Base-by-base conservation (phyloP, 2,797 vertebrate genomes). In the Semotilus atromaculatus region DNA sequence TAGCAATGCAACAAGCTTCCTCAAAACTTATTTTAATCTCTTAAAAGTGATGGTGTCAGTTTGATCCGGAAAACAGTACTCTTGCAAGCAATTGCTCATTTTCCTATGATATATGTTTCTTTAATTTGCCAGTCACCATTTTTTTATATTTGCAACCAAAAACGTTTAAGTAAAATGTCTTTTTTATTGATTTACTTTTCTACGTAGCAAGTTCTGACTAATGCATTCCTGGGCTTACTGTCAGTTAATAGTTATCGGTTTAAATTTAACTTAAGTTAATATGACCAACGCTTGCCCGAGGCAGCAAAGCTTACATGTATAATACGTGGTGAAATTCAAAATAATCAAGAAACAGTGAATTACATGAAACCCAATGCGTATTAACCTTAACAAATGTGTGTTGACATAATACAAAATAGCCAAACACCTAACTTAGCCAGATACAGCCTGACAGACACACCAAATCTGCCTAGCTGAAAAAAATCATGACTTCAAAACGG, bases 401-500 rank as follows among this genome's bases (percentile, higher is more conserved):
- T 66, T 29, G 34, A 67, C 34, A 66, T 9, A 75, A 29, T 26
- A 53, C 1, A 74, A 74, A n/a, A n/a, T 53, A 67, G 5, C 7
- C 55, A 38, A 66, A 60, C 51, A 74, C 0, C 29, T 18, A n/a
- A n/a, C n/a, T n/a, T n/a, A 51, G 26, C 6, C 74, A 84, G 36
- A 84, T 21, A 43, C 21, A 34, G 31, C 21, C 26, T 71, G 21
- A 36, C 64, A 78, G 62, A 58, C 48, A 26, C 48, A 31, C 9
- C 64, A 70, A 78, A 83, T 75, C 31, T 74, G n/a, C 19, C 45
- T 34, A 36, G 43, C 34, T 66, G n/a, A n/a, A 53, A 31, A 66
- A 75, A 82, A 82, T 38, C 43, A 53, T 66, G 40, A n/a, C n/a
- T 31, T 31, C 51, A 71, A 81, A 58, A 81, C 67, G n/a, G 19